A percentile compares a stretch with the other conserved stretches of the same genome.
These are phyloP conservation scores for Eurystomus gularis DNA, from an alignment of 2,113 vertebrate species.

Conservation along the genomic window DNA sequence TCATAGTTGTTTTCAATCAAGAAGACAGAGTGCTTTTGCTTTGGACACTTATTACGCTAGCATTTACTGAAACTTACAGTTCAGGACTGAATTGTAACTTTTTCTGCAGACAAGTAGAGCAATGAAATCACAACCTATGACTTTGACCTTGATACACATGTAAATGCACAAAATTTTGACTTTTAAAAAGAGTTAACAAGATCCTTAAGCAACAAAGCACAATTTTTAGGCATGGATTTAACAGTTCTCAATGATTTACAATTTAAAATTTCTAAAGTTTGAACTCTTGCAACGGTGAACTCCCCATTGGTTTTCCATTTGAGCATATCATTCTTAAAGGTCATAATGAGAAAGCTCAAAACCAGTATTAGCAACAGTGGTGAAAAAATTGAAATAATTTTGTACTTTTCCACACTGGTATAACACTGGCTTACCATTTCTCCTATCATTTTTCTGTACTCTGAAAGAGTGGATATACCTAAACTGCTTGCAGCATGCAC, in stretches of 20 bases:
- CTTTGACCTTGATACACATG: neutral
- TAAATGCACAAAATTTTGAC: neutral
- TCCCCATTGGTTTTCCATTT: neutral
- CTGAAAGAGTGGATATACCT: neutral
- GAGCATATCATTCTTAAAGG: neutral
- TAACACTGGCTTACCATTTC: neutral
- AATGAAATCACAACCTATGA: neutral
- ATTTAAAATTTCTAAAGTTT: neutral
- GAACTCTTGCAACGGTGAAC: neutral
- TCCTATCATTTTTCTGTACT: neutral
- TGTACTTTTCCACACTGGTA: neutral
- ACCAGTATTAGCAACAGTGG: neutral
- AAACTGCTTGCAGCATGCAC: neutral
- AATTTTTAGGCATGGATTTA: neutral
- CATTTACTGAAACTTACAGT: neutral
- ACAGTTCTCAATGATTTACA: neutral
- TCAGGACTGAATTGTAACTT: neutral
- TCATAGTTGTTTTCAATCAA: neutral
- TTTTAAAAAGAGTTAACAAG: neutral
- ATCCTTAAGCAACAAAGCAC: neutral
- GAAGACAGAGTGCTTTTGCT: neutral
- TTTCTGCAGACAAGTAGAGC: neutral
- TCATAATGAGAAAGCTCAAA: neutral
- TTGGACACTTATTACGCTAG: neutral
- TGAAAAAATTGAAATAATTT: neutral